A percentile compares a stretch with the other conserved stretches of the same genome.
Conservation (phyloP, 2,113 vertebrate genomes). For the Bubo blakistoni region DNA sequence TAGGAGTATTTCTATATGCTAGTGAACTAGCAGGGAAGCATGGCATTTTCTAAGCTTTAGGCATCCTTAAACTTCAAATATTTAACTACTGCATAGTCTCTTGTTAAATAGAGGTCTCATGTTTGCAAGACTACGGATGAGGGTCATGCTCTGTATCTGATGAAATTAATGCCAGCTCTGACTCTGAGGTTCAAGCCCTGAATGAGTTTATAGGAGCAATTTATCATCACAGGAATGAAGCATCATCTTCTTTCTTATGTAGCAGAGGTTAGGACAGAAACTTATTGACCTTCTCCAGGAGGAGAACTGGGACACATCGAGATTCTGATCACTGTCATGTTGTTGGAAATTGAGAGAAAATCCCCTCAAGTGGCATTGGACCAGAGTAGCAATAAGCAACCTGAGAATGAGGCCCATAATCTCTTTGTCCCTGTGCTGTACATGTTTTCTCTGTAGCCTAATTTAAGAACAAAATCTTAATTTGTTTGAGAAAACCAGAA, state of each 20-base stretch:
- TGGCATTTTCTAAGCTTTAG: neutral
- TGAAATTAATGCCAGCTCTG: neutral
- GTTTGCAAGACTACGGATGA: neutral
- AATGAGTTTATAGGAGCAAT: neutral
- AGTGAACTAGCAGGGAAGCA: neutral
- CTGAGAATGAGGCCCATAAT: conserved; percentile 19
- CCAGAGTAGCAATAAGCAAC: neutral
- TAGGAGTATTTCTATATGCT: neutral
- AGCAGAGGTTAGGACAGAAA: neutral
- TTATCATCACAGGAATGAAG: neutral
- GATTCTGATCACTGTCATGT: conserved; percentile 19
- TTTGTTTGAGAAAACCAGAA: conserved; percentile 39
- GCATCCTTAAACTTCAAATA: neutral
- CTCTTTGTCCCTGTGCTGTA: neutral
- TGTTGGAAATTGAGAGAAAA: conserved; percentile 14
- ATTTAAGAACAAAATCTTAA: conserved; percentile 15
- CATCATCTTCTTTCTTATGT: neutral
- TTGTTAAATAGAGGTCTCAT: neutral
- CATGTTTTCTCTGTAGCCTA: neutral
- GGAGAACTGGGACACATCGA: neutral
- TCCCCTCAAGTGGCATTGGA: conserved; percentile 17
- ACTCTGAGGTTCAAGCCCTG: neutral
- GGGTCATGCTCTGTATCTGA: neutral
- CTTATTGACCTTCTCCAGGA: conserved; percentile 7
- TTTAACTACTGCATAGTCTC: neutral